Conservation (phyloP, 2,888 invertebrate species). For the Heteropelma amictum region DNA sequence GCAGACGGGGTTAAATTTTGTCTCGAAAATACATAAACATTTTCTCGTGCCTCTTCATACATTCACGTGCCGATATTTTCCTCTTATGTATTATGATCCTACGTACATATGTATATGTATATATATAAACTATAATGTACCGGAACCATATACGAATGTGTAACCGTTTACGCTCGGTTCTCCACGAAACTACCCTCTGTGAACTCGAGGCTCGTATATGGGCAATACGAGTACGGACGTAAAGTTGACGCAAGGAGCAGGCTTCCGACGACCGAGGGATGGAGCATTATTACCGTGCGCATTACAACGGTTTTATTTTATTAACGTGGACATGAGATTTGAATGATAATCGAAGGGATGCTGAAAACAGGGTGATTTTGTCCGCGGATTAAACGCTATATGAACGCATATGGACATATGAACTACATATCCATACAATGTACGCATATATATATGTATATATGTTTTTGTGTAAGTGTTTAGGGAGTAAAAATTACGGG, state of each 20-base stretch:
- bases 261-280: neutral
- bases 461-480: neutral
- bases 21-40: too few relatives aligned
- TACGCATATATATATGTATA: neutral
- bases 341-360: conserved; percentile 69
- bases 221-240: conserved; percentile 25
- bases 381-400: conserved; percentile 74
- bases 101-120: neutral
- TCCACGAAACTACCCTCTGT: conserved; percentile 60
- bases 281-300: conserved; percentile 66
- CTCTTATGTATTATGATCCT: too few relatives aligned
- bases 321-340: conserved; percentile 71
- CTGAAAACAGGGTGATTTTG: conserved; percentile 73
- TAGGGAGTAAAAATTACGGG: neutral
- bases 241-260: neutral
- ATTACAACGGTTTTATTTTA: conserved; percentile 76
- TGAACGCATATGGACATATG: too few relatives aligned
- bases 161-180: conserved; percentile 66
- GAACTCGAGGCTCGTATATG: conserved; percentile 23
- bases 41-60: too few relatives aligned
- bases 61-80: too few relatives aligned
- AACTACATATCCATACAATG: neutral
- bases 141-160: conserved; percentile 26
- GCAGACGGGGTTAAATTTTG: too few relatives aligned
- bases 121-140: conserved; percentile 1